Conservation (phyloP, 2,113 vertebrate genomes). For the Eidolon helvum region DNA sequence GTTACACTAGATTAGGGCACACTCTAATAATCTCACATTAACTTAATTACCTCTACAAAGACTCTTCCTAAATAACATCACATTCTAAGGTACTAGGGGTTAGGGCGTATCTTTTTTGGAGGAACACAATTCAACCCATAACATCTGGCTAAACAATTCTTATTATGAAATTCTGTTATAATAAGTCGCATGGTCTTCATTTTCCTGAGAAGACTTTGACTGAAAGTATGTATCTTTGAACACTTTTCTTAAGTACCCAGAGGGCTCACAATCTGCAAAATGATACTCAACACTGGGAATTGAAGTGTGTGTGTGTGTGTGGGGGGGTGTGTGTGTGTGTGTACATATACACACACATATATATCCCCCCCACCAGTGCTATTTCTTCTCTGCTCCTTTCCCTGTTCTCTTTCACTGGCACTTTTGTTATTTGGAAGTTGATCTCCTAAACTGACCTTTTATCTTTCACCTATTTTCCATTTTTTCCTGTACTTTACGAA, state of each 20-base stretch:
- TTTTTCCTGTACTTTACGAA: neutral
- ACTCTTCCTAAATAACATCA: neutral
- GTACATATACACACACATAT: too few relatives aligned
- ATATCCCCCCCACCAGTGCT: neutral
- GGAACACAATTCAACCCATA: neutral
- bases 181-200: neutral
- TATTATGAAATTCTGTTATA: neutral
- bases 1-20: neutral
- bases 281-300: neutral
- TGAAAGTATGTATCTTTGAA: neutral
- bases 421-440: neutral
- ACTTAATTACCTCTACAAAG: neutral
- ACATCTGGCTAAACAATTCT: neutral
- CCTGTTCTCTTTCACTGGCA: neutral
- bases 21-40: neutral
- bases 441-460: neutral
- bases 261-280: neutral
- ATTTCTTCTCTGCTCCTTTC: neutral
- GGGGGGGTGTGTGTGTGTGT: too few relatives aligned
- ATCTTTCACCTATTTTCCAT: neutral
- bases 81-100: neutral
- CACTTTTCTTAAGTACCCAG: neutral
- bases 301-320: too few relatives aligned
- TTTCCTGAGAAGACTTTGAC: neutral
- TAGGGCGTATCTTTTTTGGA: neutral